Conservation (phyloP, 2,888 invertebrate species). For the Automeris io region DNA sequence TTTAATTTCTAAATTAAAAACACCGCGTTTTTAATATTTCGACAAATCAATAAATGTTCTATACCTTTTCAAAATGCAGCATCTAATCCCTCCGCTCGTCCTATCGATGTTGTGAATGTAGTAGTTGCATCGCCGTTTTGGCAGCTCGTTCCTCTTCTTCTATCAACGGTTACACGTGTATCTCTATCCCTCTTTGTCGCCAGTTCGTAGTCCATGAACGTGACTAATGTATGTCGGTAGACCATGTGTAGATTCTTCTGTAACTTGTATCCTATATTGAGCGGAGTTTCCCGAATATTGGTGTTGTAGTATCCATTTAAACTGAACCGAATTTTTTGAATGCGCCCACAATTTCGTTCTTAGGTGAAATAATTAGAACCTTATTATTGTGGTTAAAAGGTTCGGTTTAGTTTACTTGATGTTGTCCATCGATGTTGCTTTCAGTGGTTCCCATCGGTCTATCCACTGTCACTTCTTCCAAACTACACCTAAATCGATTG, state of each 20-base stretch:
- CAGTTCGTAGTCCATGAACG: conserved; percentile 59
- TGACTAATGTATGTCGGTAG: conserved; percentile 64
- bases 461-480: conserved; percentile 58
- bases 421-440: conserved; percentile 76
- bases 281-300: conserved; percentile 66
- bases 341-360: neutral
- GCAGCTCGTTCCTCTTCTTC: conserved; percentile 62
- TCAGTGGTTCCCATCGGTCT: conserved; percentile 71
- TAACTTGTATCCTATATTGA: conserved; percentile 59
- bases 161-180: conserved; percentile 55
- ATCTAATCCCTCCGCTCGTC: conserved; percentile 58
- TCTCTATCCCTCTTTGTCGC: conserved; percentile 62
- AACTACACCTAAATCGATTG: conserved; percentile 55
- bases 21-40: neutral
- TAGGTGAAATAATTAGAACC: neutral
- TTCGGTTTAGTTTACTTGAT: conserved; percentile 65
- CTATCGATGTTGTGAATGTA: conserved; percentile 73
- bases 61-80: conserved; percentile 69
- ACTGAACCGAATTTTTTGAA: conserved; percentile 42
- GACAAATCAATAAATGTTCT: conserved; percentile 29
- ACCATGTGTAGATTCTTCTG: conserved; percentile 73
- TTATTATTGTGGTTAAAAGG: conserved; percentile 16
- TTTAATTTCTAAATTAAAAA: neutral
- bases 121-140: conserved; percentile 72
- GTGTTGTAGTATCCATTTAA: conserved; percentile 57